Percentiles rank a stretch among this genome's conserved stretches.
Evolutionary conservation across 2,113 vertebrate genomes (phyloP).

Genomic region (Cryptotis parvus): DNA sequence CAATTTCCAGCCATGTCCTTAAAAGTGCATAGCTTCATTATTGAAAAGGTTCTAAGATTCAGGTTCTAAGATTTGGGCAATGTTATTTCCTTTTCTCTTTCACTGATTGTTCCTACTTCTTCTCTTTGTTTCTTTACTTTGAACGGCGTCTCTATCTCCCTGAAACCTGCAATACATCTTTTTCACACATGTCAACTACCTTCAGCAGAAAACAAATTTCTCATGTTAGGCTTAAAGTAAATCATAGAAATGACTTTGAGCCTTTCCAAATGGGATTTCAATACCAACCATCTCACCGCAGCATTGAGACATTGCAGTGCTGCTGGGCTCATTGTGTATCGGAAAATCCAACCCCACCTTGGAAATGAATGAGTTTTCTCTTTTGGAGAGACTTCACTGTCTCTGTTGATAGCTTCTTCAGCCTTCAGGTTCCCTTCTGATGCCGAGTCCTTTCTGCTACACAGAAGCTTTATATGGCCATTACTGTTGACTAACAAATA

Average conservation of each 20-base stretch:
- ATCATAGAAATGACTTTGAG: neutral
- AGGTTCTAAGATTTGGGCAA: too few species aligned
- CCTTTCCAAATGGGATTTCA: neutral
- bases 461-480: neutral
- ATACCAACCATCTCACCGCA: neutral
- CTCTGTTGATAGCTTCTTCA: too few species aligned
- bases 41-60: rapidly evolving
- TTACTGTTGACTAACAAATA: neutral
- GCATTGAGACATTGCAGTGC: neutral
- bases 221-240: slow-evolving; percentile 18
- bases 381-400: neutral
- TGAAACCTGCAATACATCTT: slow-evolving; percentile 20
- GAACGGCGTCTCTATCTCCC: neutral
- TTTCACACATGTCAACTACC: slow-evolving; percentile 22
- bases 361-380: neutral
- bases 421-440: neutral
- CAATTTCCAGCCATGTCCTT: rapidly evolving
- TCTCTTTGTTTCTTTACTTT: neutral
- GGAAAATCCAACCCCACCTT: neutral
- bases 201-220: slow-evolving; percentile 52
- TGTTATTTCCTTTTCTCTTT: neutral
- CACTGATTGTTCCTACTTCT: neutral
- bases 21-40: neutral
- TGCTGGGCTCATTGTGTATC: neutral
- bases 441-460: rapidly evolving